Conservation (phyloP, 1,140 invertebrate species). For the Camponotus pennsylvanicus region DNA sequence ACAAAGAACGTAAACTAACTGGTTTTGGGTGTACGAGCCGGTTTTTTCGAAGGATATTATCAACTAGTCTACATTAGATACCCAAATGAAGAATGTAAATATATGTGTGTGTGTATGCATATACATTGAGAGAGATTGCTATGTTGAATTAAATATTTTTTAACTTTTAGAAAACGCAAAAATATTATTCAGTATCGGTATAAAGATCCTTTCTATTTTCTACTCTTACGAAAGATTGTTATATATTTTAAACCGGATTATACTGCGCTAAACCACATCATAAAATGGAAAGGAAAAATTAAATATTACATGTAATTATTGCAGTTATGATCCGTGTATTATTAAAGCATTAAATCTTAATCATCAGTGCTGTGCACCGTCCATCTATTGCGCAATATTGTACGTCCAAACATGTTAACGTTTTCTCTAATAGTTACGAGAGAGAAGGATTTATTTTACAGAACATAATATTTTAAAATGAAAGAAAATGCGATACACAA, state of each 20-base stretch:
- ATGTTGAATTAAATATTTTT: neutral
- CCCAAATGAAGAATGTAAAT: conserved; percentile 4
- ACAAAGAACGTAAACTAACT: conserved; percentile 50
- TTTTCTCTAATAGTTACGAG: conserved; percentile 19
- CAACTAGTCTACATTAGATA: neutral
- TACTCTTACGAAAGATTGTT: neutral
- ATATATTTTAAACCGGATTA: neutral
- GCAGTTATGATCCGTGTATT: conserved; percentile 1
- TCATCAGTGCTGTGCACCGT: neutral
- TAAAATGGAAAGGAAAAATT: neutral
- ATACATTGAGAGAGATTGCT: neutral
- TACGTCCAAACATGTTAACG: neutral
- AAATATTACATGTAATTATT: conserved; percentile 14
- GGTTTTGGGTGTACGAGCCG: conserved; percentile 47
- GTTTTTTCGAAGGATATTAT: conserved; percentile 14
- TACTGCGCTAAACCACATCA: neutral
- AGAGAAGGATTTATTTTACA: neutral
- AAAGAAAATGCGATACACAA: neutral
- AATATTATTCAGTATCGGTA: neutral
- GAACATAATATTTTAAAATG: neutral
- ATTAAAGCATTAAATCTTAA: conserved; percentile 36
- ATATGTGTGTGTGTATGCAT: neutral
- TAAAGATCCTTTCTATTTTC: neutral
- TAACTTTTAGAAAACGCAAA: neutral
- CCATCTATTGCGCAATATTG: conserved; percentile 14